Conservation (phyloP, 1,140 invertebrate species). For the Steinernema khuongi region DNA sequence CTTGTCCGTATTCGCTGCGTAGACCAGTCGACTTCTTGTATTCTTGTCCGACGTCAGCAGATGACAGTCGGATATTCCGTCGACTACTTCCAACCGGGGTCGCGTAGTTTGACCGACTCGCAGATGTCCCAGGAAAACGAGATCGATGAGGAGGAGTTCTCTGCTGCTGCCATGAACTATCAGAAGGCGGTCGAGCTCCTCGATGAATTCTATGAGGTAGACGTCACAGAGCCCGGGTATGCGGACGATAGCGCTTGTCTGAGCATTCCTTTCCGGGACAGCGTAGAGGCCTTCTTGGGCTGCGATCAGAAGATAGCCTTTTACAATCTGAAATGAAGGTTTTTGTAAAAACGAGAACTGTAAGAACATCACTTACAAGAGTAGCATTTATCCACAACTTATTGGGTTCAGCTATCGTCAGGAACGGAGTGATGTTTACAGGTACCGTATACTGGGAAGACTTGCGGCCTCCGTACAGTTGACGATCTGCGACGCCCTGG, state of each 20-base stretch:
- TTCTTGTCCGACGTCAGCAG: background rate
- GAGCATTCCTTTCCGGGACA: background rate
- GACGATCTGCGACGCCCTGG: background rate
- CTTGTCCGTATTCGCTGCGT: background rate
- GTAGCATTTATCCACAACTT: background rate
- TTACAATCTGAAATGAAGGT: background rate
- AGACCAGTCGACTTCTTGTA: background rate
- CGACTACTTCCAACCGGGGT: background rate
- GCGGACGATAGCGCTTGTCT: background rate
- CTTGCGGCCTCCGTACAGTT: background rate
- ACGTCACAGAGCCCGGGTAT: slow-evolving; percentile 1
- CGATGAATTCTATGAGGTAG: background rate
- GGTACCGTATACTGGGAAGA: background rate
- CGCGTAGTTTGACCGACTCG: background rate
- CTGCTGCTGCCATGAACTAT: background rate
- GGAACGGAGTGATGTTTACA: background rate
- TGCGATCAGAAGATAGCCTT: background rate
- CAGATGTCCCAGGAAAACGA: slow-evolving; percentile 7
- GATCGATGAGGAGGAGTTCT: background rate
- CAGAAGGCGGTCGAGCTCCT: background rate
- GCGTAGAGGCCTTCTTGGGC: slow-evolving; percentile 17
- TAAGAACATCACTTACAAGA: background rate
- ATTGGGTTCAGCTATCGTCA: background rate
- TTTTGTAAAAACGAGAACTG: background rate
- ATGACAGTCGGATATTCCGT: background rate